Evolutionary conservation across 2,113 vertebrate species (phyloP).

Genomic region (Electrona antarctica): DNA sequence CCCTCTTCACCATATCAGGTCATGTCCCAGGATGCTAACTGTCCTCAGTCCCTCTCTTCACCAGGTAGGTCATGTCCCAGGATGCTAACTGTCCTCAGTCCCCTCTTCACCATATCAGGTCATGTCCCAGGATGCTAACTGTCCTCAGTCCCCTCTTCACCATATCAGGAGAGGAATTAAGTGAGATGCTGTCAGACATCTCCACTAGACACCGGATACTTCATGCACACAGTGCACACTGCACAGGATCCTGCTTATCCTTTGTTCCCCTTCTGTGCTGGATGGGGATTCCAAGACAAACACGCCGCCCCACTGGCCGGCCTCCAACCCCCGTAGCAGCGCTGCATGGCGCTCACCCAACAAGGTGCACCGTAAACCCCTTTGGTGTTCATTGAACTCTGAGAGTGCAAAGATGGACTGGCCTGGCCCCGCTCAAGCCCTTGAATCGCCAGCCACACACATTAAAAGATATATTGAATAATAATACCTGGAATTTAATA

Average conservation of each 20-base stretch:
- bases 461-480: too few species aligned
- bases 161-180: constrained; percentile 42
- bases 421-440: too few species aligned
- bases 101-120: background rate
- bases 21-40: constrained; percentile 1
- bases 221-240: constrained; percentile 18
- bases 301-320: constrained; percentile 9
- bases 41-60: background rate
- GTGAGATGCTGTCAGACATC: constrained; percentile 65
- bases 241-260: constrained; percentile 33
- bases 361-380: too few species aligned
- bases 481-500: too few species aligned
- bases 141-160: background rate
- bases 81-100: background rate
- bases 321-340: too few species aligned
- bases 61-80: background rate
- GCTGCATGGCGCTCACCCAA: too few species aligned
- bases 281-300: constrained; percentile 62
- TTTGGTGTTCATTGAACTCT: too few species aligned
- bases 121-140: constrained; percentile 1
- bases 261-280: constrained; percentile 4
- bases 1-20: background rate
- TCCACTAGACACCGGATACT: constrained; percentile 58
- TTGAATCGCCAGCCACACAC: too few species aligned
- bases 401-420: too few species aligned